These are phyloP conservation scores for Abrostola triplasia DNA, from an alignment of 2,888 invertebrate species.

Conservation along the genomic window DNA sequence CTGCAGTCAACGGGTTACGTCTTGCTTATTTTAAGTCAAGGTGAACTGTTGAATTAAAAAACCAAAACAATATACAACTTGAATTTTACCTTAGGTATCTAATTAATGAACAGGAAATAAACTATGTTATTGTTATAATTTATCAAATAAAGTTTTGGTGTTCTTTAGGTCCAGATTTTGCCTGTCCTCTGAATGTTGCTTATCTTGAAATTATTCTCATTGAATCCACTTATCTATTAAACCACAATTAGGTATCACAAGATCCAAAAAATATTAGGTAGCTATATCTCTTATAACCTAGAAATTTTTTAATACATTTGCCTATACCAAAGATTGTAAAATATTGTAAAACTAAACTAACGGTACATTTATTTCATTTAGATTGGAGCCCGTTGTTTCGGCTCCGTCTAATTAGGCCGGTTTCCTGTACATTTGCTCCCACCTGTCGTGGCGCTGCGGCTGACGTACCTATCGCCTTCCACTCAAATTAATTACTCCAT, in stretches of 20 bases:
- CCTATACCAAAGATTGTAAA: not conserved
- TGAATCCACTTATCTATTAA: not conserved
- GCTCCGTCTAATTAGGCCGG: slow-evolving; percentile 74
- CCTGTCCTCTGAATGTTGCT: too few species aligned
- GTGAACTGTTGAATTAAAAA: slow-evolving; percentile 38
- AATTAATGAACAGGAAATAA: too few species aligned
- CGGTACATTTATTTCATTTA: slow-evolving; percentile 69
- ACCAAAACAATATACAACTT: too few species aligned
- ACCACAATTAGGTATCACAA: not conserved
- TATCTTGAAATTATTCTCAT: too few species aligned
- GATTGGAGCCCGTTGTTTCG: slow-evolving; percentile 48
- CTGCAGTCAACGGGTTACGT: slow-evolving; percentile 50
- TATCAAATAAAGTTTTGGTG: slow-evolving; percentile 4
- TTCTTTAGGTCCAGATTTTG: too few species aligned
- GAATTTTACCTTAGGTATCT: too few species aligned
- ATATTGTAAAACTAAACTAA: slow-evolving; percentile 39
- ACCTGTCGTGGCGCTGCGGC: slow-evolving; percentile 79
- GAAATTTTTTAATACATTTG: too few species aligned
- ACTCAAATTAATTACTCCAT: slow-evolving; percentile 83
- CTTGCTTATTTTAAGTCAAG: slow-evolving; percentile 52
- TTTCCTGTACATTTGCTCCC: slow-evolving; percentile 86
- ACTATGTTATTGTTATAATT: slow-evolving; percentile 17
- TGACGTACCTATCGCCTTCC: slow-evolving; percentile 81
- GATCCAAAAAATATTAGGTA: too few species aligned
- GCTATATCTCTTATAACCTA: too few species aligned